Conservation (phyloP, 2,888 invertebrate species). For the Drosophila picticornis region DNA sequence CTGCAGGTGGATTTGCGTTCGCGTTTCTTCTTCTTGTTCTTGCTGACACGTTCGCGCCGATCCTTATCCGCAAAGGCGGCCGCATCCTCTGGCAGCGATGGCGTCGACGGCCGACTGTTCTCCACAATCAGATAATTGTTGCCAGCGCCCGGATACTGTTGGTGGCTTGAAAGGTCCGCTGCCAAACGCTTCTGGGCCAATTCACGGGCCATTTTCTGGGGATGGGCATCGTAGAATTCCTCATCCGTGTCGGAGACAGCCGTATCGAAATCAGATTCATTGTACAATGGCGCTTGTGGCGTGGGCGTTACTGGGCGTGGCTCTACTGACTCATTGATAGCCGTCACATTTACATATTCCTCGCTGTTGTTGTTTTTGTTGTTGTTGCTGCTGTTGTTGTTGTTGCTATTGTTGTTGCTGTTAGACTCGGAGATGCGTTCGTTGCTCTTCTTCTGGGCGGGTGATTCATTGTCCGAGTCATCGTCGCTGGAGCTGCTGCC, state of each 20-base stretch:
- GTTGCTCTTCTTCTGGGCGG: conserved; percentile 79
- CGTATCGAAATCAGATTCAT: conserved; percentile 94
- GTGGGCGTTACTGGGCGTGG: conserved; percentile 37
- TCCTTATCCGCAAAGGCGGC: conserved; percentile 65
- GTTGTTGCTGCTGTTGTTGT: not conserved
- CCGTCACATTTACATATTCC: conserved; percentile 55
- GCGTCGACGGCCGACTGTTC: conserved; percentile 89
- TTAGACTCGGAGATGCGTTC: conserved; percentile 24
- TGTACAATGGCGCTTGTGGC: conserved; percentile 87
- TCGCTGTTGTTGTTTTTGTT: conserved; percentile 28
- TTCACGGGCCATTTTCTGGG: conserved; percentile 90
- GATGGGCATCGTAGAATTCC: conserved; percentile 94
- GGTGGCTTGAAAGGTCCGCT: conserved; percentile 85
- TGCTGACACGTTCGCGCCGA: conserved; percentile 84
- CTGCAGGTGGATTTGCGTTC: conserved; percentile 86
- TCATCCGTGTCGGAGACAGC: conserved; percentile 94
- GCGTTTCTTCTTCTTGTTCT: conserved; percentile 90
- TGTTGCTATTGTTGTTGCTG: not conserved
- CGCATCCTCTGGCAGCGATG: conserved; percentile 86
- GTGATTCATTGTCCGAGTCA: conserved; percentile 88
- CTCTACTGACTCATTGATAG: conserved; percentile 83
- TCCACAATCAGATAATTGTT: conserved; percentile 87
- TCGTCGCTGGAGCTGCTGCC: conserved; percentile 87
- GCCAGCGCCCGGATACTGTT: conserved; percentile 54
- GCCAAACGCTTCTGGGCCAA: conserved; percentile 91